Evolutionary conservation across 1,140 invertebrate species (phyloP), one percentile per base, ranked within the genome.

Genomic region (Marisa cornuarietis): DNA sequence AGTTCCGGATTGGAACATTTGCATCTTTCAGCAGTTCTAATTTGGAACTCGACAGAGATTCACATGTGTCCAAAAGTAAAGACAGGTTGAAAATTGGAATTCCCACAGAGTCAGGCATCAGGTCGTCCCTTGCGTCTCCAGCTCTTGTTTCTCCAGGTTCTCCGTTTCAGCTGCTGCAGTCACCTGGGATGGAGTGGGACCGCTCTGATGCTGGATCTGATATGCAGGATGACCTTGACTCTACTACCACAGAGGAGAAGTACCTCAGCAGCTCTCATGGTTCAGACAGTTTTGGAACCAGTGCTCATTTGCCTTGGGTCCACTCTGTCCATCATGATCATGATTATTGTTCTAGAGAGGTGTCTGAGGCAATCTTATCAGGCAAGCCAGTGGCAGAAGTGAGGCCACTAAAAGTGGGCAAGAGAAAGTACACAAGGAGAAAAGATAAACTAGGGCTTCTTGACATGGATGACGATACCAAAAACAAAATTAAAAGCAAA

Each of bases 1-100:
- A 86, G 72, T 88, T 87, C 74, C 82, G 79, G 63, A 89, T 89
- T 79, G 88, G 88, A 77, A 87, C 85, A 66, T 89, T 87, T 83
- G 88, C 85, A 58, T 88, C 87, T 42, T 86, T 88, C 49, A 87
- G 87, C 79, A 85, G 84, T 78, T 82, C 83, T 71, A 82, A 83
- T 71, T 80, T 82, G 63, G 81, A 82, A 18, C 65, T 82, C 20
- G 78, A 80, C 69, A 76, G 63, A 26, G 77, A 73, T 62, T 31
- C 77, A 6, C 63, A 20, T 20, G 65, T 31, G 65, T n/a, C 65
- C 13, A 76, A 31, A 22, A 73, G 31, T 54, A 78, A 65, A 18
- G 80, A 61, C 18, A 78, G 78, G 75, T 26, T 76, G 10, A 81
- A 68, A 42, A 74, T 78, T 71, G 79, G 79, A 26, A 78, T 80